phyloP scores from a whole-genome alignment of 1,140 invertebrate genomes.

The Ceratina australensis region DNA sequence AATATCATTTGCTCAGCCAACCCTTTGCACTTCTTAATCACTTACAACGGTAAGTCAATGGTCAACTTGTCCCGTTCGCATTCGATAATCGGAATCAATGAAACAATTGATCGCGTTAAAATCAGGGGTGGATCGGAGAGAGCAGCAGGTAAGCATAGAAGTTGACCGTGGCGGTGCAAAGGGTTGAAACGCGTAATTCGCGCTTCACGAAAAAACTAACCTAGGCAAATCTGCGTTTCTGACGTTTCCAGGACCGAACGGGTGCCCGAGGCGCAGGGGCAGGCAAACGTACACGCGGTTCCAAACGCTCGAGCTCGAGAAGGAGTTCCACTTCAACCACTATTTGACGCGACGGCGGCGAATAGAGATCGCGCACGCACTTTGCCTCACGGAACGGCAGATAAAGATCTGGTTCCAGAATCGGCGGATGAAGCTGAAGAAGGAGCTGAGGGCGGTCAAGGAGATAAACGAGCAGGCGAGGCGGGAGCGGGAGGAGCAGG shows the following conservation, averaged over 20 bases:
- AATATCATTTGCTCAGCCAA: constrained; percentile 18
- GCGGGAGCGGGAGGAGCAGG: constrained; percentile 93
- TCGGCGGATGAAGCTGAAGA: constrained; percentile 98
- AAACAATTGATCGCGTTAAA: neutral
- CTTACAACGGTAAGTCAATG: constrained; percentile 18
- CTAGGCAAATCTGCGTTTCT: constrained; percentile 53
- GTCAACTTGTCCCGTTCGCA: constrained; percentile 15
- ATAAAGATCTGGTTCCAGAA: constrained; percentile 99
- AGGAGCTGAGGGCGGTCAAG: constrained; percentile 94
- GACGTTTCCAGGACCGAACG: constrained; percentile 92
- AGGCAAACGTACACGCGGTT: constrained; percentile 98
- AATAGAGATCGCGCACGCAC: constrained; percentile 98
- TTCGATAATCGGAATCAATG: neutral
- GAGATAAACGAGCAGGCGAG: constrained; percentile 97
- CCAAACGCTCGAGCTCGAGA: constrained; percentile 96
- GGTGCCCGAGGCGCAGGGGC: constrained; percentile 94
- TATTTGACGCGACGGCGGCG: constrained; percentile 96
- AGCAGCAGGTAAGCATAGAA: neutral
- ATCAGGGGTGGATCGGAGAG: neutral
- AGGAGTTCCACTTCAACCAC: constrained; percentile 99
- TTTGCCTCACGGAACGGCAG: constrained; percentile 97
- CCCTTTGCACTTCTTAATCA: constrained; percentile 36
- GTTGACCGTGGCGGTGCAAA: constrained; percentile 35
- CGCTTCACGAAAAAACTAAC: constrained; percentile 44
- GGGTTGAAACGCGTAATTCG: constrained; percentile 12